Evolutionary conservation across 2,113 vertebrate genomes (phyloP).

Genomic region (Myrmophylax atrothorax): DNA sequence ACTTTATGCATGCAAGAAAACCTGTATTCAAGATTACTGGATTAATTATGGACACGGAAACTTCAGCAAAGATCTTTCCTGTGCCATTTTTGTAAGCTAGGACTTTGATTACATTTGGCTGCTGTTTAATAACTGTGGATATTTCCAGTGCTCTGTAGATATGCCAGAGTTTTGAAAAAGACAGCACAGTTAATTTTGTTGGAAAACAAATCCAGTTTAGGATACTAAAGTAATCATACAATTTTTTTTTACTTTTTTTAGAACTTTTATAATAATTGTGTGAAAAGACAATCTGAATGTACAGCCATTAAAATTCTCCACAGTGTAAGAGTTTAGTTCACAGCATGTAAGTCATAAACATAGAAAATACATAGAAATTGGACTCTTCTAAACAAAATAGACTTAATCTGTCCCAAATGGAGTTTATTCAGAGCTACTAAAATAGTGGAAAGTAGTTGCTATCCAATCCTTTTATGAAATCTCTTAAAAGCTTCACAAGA

Average conservation of each 20-base stretch:
- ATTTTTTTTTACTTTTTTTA: background rate
- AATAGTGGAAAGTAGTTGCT: background rate
- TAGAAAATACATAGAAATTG: background rate
- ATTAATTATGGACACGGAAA: conserved; percentile 52
- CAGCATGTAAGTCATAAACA: background rate
- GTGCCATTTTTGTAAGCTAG: conserved; percentile 69
- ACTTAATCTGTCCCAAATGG: background rate
- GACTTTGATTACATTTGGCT: conserved; percentile 64
- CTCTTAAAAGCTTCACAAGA: background rate
- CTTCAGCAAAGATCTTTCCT: conserved; percentile 40
- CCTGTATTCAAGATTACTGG: conserved; percentile 15
- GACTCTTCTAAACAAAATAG: background rate
- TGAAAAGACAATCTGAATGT: background rate
- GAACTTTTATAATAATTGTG: background rate
- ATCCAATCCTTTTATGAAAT: background rate
- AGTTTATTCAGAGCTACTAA: background rate
- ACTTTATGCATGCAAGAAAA: background rate
- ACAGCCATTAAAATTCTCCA: background rate
- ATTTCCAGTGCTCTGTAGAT: background rate
- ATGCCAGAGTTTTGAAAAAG: conserved; percentile 37
- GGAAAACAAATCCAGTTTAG: background rate
- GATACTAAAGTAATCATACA: background rate
- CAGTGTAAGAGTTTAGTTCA: background rate
- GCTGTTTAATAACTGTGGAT: conserved; percentile 59
- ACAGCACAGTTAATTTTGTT: conserved; percentile 17